Conservation (phyloP, 2,797 vertebrate genomes). For the Epinephelus coioides region DNA sequence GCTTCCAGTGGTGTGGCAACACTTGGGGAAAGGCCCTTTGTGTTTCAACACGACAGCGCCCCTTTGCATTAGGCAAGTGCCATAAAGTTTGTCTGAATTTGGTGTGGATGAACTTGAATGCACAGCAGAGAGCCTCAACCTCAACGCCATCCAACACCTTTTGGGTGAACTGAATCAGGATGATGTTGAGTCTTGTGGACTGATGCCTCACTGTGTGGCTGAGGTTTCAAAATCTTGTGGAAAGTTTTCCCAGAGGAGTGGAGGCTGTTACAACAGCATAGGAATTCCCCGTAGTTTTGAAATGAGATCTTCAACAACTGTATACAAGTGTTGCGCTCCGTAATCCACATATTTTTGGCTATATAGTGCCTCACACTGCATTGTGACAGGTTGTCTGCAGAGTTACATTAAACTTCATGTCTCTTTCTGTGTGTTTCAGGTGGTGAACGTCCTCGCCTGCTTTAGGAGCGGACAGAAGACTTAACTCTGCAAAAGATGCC, state of each 20-base stretch:
- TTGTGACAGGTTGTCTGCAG: background rate
- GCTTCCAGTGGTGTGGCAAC: conserved; percentile 21
- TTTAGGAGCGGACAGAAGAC: conserved; percentile 13
- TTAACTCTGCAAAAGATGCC: conserved; percentile 3
- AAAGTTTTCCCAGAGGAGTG: conserved; percentile 5
- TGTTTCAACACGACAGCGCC: conserved; percentile 13
- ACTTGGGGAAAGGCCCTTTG: conserved; percentile 6
- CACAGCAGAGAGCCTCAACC: conserved; percentile 10
- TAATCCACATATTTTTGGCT: conserved; percentile 11
- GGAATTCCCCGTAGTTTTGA: background rate
- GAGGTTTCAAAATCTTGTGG: conserved; percentile 2
- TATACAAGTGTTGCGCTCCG: background rate
- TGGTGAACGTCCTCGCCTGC: conserved; percentile 13
- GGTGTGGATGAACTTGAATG: background rate
- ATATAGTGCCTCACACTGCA: background rate
- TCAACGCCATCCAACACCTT: conserved; percentile 15
- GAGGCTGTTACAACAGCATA: background rate
- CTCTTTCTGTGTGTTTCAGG: conserved; percentile 69
- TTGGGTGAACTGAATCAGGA: conserved; percentile 9
- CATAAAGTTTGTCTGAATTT: conserved; percentile 28
- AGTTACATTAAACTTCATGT: conserved; percentile 2
- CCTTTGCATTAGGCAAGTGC: conserved; percentile 17
- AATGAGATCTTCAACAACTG: background rate
- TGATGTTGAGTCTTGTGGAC: background rate
- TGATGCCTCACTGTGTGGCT: background rate